A percentile compares a stretch with the other conserved stretches of the same genome.
phyloP scores from a whole-genome alignment of 2,888 invertebrate species.

The Ligdia adustata region DNA sequence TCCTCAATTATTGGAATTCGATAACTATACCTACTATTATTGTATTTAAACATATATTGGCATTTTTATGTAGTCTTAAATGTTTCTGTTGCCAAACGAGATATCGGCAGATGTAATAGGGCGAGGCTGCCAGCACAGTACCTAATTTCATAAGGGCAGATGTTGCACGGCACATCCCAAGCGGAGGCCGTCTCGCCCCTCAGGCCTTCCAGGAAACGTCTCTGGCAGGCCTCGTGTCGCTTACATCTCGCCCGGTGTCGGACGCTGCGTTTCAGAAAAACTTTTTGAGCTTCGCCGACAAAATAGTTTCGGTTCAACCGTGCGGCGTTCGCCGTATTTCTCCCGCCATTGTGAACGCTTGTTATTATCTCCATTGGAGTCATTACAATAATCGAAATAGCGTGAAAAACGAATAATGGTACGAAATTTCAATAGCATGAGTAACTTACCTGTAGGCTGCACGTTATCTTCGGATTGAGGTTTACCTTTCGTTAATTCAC shows the following conservation, averaged over 20 bases:
- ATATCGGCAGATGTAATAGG: slow-evolving; percentile 39
- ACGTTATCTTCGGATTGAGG: slow-evolving; percentile 9
- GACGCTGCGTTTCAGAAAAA: slow-evolving; percentile 54
- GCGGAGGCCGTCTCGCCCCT: slow-evolving; percentile 64
- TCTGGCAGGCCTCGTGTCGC: slow-evolving; percentile 55
- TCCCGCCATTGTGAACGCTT: slow-evolving; percentile 52
- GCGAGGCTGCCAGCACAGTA: slow-evolving; percentile 38
- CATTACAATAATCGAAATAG: slow-evolving; percentile 52
- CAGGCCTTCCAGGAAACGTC: slow-evolving; percentile 77
- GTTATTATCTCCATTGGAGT: slow-evolving; percentile 34
- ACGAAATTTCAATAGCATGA: slow-evolving; percentile 33
- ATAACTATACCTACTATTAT: no score
- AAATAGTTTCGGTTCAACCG: slow-evolving; percentile 48
- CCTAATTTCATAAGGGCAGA: slow-evolving; percentile 67
- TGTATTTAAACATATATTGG: no score
- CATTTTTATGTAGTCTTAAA: no score
- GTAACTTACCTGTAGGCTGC: slow-evolving; percentile 30
- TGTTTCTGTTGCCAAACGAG: slow-evolving; percentile 12
- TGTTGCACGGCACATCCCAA: slow-evolving; percentile 61
- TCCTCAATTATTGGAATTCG: no score
- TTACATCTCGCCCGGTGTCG: slow-evolving; percentile 50
- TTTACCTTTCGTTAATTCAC: no score
- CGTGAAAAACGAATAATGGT: slow-evolving; percentile 41
- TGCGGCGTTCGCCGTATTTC: slow-evolving; percentile 59
- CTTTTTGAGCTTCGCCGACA: slow-evolving; percentile 74